phyloP scores from a whole-genome alignment of 2,113 vertebrate genomes.

The Speoplatyrhinus poulsoni region DNA sequence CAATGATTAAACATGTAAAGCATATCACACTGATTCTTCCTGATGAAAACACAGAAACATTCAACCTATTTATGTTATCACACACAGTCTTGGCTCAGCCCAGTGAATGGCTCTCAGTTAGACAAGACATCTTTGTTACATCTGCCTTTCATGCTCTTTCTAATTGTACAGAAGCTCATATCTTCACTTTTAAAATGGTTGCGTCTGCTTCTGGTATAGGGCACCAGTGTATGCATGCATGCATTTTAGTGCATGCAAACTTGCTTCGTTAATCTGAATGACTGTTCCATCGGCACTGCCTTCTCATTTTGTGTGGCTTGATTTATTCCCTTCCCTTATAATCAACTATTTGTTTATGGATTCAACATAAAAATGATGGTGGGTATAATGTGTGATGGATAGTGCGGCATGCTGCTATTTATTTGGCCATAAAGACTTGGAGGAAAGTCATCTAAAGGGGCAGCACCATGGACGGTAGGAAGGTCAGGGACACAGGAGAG shows the following conservation, averaged over 20 bases:
- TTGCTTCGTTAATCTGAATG: conserved; percentile 73
- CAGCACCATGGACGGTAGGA: conserved; percentile 63
- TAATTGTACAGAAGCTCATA: conserved; percentile 24
- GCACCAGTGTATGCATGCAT: conserved; percentile 11
- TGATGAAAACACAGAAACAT: conserved; percentile 38
- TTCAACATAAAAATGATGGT: conserved; percentile 79
- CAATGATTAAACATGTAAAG: conserved; percentile 35
- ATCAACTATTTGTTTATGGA: conserved; percentile 81
- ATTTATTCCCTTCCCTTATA: conserved; percentile 75
- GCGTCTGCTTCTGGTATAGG: conserved; percentile 10
- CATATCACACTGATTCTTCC: conserved; percentile 21
- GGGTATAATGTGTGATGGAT: conserved; percentile 76
- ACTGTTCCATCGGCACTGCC: conserved; percentile 57
- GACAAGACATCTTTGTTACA: conserved; percentile 14
- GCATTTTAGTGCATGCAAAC: neutral
- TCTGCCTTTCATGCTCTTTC: conserved; percentile 23
- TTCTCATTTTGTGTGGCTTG: conserved; percentile 58
- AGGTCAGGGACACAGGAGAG: conserved; percentile 72
- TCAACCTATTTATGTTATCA: conserved; percentile 18
- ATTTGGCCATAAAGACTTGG: conserved; percentile 76
- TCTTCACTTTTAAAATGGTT: conserved; percentile 24
- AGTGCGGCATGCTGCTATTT: conserved; percentile 71
- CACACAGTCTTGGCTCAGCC: conserved; percentile 10
- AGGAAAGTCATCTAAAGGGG: conserved; percentile 69
- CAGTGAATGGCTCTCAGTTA: conserved; percentile 30